Evolutionary conservation across 2,888 invertebrate genomes (phyloP).

Genomic region (Pachymerium ferrugineum): DNA sequence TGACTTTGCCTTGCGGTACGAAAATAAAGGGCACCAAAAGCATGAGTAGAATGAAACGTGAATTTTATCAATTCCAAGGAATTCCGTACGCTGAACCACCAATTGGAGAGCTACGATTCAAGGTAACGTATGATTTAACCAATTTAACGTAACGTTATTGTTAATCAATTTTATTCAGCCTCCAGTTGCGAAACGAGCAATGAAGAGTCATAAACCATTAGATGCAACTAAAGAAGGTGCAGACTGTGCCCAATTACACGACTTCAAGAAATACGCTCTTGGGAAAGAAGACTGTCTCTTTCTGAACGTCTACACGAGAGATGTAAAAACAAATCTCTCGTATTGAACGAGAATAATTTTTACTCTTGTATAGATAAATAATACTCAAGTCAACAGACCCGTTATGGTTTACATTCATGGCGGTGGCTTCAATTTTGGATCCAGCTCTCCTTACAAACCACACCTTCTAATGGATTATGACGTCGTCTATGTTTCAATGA

Average conservation of each 20-base stretch:
- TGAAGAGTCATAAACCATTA: neutral
- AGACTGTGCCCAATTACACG: neutral
- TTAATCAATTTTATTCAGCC: too few species aligned
- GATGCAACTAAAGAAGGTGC: neutral
- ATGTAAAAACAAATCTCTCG: neutral
- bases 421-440: neutral
- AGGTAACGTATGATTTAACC: too few species aligned
- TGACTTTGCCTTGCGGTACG: neutral
- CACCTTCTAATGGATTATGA: neutral
- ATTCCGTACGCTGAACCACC: neutral
- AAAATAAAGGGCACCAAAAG: neutral
- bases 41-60: neutral
- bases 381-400: too few species aligned
- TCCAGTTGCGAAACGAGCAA: neutral
- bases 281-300: neutral
- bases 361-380: too few species aligned
- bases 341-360: too few species aligned
- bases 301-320: neutral
- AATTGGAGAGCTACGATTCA: neutral
- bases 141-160: too few species aligned
- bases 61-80: neutral
- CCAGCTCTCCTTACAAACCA: neutral
- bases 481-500: neutral
- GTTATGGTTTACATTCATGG: neutral
- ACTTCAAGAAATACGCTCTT: neutral